A percentile compares a stretch with the other conserved stretches of the same genome.
These are phyloP conservation scores for Drosophila nannoptera DNA, from an alignment of 1,140 invertebrate genomes.

Conservation along the genomic window DNA sequence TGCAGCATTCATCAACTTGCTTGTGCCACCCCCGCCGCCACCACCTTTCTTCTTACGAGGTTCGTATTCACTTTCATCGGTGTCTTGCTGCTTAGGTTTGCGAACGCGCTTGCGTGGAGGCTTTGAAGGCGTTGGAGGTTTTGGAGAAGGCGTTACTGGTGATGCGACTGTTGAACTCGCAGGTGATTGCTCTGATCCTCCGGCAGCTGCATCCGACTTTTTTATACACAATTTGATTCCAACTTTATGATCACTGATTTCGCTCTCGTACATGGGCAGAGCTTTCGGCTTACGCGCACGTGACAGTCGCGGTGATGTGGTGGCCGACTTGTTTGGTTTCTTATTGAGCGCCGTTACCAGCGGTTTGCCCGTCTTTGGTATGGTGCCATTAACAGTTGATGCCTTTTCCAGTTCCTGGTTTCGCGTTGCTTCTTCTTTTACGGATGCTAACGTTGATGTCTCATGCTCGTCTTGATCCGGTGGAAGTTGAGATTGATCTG, in stretches of 20 bases:
- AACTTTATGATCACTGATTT: constrained; percentile 82
- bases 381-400: constrained; percentile 63
- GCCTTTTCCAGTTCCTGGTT: constrained; percentile 20
- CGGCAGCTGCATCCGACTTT: constrained; percentile 80
- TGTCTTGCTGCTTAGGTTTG: constrained; percentile 80
- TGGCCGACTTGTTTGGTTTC: constrained; percentile 62
- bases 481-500: not conserved
- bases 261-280: constrained; percentile 77
- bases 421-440: constrained; percentile 19
- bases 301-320: constrained; percentile 58
- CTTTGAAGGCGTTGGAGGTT: constrained; percentile 39
- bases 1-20: constrained; percentile 42
- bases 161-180: not conserved
- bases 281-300: constrained; percentile 66
- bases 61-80: constrained; percentile 80
- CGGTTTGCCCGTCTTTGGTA: constrained; percentile 77
- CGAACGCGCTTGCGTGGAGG: constrained; percentile 79
- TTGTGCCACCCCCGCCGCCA: constrained; percentile 43
- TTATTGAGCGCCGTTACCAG: constrained; percentile 62
- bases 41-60: constrained; percentile 70
- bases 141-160: constrained; percentile 17
- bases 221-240: constrained; percentile 84
- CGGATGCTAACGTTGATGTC: not conserved
- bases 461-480: constrained; percentile 6
- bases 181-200: constrained; percentile 24